A percentile compares a stretch with the other conserved stretches of the same genome.
phyloP scores from a whole-genome alignment of 2,888 invertebrate species.

The Dynastes grantii region DNA sequence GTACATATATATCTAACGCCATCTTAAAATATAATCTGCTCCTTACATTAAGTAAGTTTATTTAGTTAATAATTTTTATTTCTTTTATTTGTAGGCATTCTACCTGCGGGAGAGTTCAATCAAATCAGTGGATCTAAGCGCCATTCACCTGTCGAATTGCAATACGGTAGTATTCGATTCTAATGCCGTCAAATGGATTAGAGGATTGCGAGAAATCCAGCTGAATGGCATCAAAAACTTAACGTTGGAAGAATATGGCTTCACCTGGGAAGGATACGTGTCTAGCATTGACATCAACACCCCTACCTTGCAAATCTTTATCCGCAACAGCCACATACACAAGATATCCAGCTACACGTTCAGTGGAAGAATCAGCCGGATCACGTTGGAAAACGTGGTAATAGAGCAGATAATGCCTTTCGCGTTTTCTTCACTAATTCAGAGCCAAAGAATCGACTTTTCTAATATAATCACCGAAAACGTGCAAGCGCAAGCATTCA shows the following conservation, averaged over 20 bases:
- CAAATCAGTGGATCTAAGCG: slow-evolving; percentile 61
- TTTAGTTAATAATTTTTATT: neutral
- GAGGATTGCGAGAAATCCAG: slow-evolving; percentile 77
- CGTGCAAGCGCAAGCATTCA: slow-evolving; percentile 83
- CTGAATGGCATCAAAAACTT: slow-evolving; percentile 78
- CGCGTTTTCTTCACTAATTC: slow-evolving; percentile 80
- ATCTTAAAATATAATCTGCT: too few species aligned
- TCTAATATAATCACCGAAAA: slow-evolving; percentile 75
- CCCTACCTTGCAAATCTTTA: slow-evolving; percentile 68
- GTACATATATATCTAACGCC: too few species aligned
- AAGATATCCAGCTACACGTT: slow-evolving; percentile 75
- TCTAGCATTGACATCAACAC: slow-evolving; percentile 63
- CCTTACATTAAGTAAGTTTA: too few species aligned
- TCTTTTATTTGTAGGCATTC: slow-evolving; percentile 62
- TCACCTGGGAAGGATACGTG: slow-evolving; percentile 73
- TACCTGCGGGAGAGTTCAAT: slow-evolving; percentile 63
- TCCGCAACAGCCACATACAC: slow-evolving; percentile 70
- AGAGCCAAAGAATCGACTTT: slow-evolving; percentile 76
- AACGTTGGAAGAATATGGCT: slow-evolving; percentile 75
- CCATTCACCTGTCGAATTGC: slow-evolving; percentile 80
- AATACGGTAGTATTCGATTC: slow-evolving; percentile 74
- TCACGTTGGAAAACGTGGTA: slow-evolving; percentile 76
- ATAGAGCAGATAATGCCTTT: slow-evolving; percentile 79
- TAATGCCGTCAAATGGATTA: slow-evolving; percentile 76
- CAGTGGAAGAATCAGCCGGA: slow-evolving; percentile 81